Percentiles rank a stretch among this genome's conserved stretches.
Conservation (phyloP, 2,113 vertebrate species). For the Tetrax tetrax region DNA sequence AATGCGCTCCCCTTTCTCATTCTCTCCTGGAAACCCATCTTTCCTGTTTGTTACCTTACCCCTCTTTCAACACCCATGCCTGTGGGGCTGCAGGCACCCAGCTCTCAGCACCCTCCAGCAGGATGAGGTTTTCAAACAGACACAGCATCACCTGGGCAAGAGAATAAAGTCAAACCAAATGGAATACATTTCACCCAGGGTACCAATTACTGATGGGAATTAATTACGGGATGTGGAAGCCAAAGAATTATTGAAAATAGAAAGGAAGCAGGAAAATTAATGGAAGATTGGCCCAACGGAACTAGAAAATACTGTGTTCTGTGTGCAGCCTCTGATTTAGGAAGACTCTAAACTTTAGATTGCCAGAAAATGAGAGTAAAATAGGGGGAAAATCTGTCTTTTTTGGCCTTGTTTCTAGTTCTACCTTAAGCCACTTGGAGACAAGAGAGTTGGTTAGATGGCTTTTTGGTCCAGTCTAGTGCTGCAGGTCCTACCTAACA, state of each 20-base stretch:
- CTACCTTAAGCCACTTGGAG: not conserved
- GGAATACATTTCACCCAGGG: not conserved
- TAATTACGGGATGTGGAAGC: not conserved
- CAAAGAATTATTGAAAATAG: not conserved
- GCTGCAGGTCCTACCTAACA: not conserved
- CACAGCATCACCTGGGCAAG: not conserved
- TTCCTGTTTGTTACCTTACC: not conserved
- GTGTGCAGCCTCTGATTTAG: not conserved
- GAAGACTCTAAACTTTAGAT: not conserved
- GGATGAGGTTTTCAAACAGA: not conserved
- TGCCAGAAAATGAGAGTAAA: not conserved
- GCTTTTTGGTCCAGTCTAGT: not conserved
- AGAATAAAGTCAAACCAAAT: not conserved
- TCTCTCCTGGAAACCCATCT: not conserved
- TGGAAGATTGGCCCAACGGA: not conserved
- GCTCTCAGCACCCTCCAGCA: rapidly evolving
- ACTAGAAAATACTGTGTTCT: not conserved
- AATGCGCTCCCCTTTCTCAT: not conserved
- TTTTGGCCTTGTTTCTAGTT: not conserved
- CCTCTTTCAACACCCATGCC: not conserved
- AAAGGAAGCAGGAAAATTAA: not conserved
- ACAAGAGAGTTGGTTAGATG: not conserved
- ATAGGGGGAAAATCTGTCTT: not conserved
- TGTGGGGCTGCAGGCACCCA: not conserved
- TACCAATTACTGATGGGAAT: not conserved